These are phyloP conservation scores for Ceratina japonica DNA, from an alignment of 1,140 invertebrate genomes.

Conservation along the genomic window DNA sequence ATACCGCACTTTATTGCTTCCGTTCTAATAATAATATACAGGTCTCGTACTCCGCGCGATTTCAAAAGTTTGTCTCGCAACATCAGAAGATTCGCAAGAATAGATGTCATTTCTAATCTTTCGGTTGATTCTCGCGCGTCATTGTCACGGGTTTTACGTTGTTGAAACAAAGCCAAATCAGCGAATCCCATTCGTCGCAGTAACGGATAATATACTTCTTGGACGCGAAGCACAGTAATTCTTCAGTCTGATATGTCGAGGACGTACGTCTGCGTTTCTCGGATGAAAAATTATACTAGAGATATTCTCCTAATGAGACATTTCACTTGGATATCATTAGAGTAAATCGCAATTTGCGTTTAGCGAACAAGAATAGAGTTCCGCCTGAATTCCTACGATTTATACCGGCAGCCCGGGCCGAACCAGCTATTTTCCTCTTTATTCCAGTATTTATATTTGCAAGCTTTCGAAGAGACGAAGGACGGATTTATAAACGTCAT, in stretches of 20 bases:
- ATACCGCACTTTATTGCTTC: too few species aligned
- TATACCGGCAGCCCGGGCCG: neutral
- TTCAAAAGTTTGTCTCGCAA: neutral
- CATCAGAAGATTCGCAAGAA: neutral
- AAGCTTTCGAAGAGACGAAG: constrained; percentile 21
- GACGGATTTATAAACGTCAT: constrained; percentile 7
- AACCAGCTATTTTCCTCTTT: neutral
- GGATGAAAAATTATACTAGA: neutral
- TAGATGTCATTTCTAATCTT: constrained; percentile 32
- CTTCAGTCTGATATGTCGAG: constrained; percentile 17
- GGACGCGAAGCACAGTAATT: constrained; percentile 22
- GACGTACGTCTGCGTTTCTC: constrained; percentile 2
- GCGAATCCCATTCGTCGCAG: constrained; percentile 32
- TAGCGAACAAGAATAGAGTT: neutral
- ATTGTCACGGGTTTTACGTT: constrained; percentile 62
- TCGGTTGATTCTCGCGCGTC: constrained; percentile 46
- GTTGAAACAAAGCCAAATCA: constrained; percentile 69
- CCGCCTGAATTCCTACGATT: neutral
- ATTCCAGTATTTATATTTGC: constrained; percentile 10
- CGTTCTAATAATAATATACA: too few species aligned
- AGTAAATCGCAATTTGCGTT: neutral
- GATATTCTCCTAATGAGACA: neutral
- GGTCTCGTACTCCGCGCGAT: too few species aligned
- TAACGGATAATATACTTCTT: constrained; percentile 20
- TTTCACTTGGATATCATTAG: constrained; percentile 5